A percentile compares a stretch with the other conserved stretches of the same genome.
These are phyloP conservation scores for Drosophila antonietae DNA, from an alignment of 2,888 invertebrate species.

Conservation along the genomic window DNA sequence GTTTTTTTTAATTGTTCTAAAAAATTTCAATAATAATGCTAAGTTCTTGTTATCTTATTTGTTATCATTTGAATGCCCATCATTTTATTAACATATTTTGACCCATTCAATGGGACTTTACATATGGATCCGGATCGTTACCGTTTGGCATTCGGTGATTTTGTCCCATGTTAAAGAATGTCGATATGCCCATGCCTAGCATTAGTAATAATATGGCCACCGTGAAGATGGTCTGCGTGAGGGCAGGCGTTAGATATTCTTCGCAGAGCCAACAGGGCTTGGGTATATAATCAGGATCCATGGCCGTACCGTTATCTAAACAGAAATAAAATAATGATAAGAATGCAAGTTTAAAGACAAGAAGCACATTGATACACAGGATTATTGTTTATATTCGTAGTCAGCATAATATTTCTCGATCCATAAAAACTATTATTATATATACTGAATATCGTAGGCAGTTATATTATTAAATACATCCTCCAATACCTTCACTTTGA, in stretches of 20 bases:
- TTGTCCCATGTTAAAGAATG: slow-evolving; percentile 55
- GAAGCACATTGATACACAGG: no score
- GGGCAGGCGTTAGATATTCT: slow-evolving; percentile 27
- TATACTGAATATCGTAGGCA: no score
- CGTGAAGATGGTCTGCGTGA: slow-evolving; percentile 45
- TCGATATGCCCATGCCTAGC: slow-evolving; percentile 41
- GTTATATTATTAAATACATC: not conserved
- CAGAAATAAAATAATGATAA: not conserved
- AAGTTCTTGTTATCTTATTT: no score
- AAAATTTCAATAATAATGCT: not conserved
- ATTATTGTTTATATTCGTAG: no score
- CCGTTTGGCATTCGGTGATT: slow-evolving; percentile 31
- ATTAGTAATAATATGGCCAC: slow-evolving; percentile 36
- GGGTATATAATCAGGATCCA: slow-evolving; percentile 31
- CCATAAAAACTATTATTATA: no score
- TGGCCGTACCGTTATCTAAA: slow-evolving; percentile 1
- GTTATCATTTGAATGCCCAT: no score
- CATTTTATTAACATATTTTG: not conserved
- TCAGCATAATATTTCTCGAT: no score
- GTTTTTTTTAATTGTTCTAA: not conserved
- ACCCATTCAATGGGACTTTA: slow-evolving; percentile 18
- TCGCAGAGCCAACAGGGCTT: slow-evolving; percentile 54
- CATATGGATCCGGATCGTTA: slow-evolving; percentile 41
- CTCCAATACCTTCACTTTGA: no score
- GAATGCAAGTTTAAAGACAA: no score